Evolutionary conservation across 2,113 vertebrate species (phyloP).

Genomic region (Dicerorhinus sumatrensis): DNA sequence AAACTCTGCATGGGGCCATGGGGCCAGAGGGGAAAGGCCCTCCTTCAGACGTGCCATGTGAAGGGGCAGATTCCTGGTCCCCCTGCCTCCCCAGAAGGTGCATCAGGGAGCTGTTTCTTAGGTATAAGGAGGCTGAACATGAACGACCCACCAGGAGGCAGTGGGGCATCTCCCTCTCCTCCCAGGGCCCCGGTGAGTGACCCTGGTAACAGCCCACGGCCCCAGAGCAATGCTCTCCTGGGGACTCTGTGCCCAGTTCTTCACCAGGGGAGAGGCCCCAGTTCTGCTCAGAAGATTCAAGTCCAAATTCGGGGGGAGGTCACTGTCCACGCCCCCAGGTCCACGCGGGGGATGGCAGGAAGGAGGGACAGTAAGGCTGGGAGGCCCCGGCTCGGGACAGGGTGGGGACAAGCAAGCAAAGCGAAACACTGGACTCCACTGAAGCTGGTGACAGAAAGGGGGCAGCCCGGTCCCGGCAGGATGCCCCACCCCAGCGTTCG

Average conservation of each 20-base stretch:
- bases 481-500: not conserved
- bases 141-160: not conserved
- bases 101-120: not conserved
- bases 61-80: not conserved
- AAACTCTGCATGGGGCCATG: conserved; percentile 50
- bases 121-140: not conserved
- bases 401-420: conserved; percentile 76
- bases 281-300: conserved; percentile 48
- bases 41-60: not conserved
- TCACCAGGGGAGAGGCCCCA: not conserved
- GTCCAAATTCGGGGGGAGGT: not conserved
- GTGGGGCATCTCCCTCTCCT: not conserved
- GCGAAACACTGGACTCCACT: conserved; percentile 51
- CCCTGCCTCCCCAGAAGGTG: not conserved
- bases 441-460: conserved; percentile 35
- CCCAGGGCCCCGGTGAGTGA: not conserved
- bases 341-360: conserved; percentile 12
- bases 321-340: conserved; percentile 21
- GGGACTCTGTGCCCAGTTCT: not conserved
- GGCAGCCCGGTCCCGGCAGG: not conserved
- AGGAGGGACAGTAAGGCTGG: conserved; percentile 35
- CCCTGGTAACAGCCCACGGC: not conserved
- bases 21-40: not conserved
- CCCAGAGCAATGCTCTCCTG: not conserved
- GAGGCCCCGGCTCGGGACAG: conserved; percentile 54